phyloP scores from a whole-genome alignment of 2,888 invertebrate genomes.

The Noctua comes region DNA sequence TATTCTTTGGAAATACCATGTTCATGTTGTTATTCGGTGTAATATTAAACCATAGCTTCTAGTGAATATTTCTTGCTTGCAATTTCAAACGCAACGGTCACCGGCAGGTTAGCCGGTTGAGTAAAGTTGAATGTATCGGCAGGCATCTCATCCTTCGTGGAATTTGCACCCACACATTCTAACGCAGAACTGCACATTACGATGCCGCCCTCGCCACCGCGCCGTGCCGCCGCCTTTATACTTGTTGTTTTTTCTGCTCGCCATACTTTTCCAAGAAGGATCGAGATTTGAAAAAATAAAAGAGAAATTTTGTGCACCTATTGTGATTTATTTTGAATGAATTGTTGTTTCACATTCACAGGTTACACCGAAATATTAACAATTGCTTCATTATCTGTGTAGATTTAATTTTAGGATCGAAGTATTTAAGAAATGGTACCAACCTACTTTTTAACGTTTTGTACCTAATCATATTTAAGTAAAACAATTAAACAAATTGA shows the following conservation, averaged over 20 bases:
- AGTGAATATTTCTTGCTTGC: constrained; percentile 48
- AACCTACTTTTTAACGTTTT: background rate
- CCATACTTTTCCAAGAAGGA: constrained; percentile 72
- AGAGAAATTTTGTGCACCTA: constrained; percentile 2
- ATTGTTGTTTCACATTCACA: constrained; percentile 11
- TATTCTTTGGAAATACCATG: constrained; percentile 33
- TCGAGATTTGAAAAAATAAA: constrained; percentile 35
- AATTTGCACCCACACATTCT: constrained; percentile 86
- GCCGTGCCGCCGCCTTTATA: constrained; percentile 65
- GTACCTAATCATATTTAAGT: background rate
- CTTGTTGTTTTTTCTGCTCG: constrained; percentile 71
- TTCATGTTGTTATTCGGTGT: constrained; percentile 14
- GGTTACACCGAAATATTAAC: background rate
- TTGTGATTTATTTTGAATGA: constrained; percentile 48
- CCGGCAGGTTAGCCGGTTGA: constrained; percentile 72
- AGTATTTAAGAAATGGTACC: background rate
- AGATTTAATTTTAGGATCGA: background rate
- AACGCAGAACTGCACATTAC: constrained; percentile 73
- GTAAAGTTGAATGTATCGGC: constrained; percentile 82
- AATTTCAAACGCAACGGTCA: constrained; percentile 80
- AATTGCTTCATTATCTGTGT: background rate
- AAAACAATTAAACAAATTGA: background rate
- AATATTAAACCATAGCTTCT: constrained; percentile 17
- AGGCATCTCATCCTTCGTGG: constrained; percentile 86
- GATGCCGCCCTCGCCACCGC: constrained; percentile 67